Percentiles rank a stretch among this genome's conserved stretches.
phyloP scores from a whole-genome alignment of 2,888 invertebrate genomes.

The Micropterix aruncella region DNA sequence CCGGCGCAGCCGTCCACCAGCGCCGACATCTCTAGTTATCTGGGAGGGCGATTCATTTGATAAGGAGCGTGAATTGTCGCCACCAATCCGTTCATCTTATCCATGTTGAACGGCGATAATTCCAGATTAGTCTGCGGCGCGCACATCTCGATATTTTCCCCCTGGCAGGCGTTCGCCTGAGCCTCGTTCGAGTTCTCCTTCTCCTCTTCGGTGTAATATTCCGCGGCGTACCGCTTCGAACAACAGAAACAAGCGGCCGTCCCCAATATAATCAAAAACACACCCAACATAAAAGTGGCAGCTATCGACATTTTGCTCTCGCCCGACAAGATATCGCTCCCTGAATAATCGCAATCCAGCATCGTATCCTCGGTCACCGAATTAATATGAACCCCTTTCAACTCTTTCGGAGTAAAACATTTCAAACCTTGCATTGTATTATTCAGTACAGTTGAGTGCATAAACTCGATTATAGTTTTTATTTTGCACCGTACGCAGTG shows the following conservation, averaged over 20 bases:
- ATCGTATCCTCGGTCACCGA: slow-evolving; percentile 4
- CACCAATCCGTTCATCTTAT: not conserved
- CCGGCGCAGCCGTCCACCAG: not conserved
- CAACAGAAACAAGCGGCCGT: slow-evolving; percentile 47
- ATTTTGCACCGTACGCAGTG: slow-evolving; percentile 52
- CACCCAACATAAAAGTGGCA: slow-evolving; percentile 16
- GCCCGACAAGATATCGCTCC: slow-evolving; percentile 4
- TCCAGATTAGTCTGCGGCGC: slow-evolving; percentile 7
- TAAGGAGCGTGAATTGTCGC: not conserved
- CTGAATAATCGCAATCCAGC: slow-evolving; percentile 1
- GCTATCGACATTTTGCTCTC: slow-evolving; percentile 6
- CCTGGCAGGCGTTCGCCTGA: not conserved
- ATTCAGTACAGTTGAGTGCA: slow-evolving; percentile 39
- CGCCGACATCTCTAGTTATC: slow-evolving; percentile 2
- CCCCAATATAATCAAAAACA: slow-evolving; percentile 32
- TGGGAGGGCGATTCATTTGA: not conserved
- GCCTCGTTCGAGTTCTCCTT: slow-evolving; percentile 18
- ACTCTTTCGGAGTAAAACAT: slow-evolving; percentile 41
- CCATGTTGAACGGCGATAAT: not conserved
- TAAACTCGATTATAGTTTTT: slow-evolving; percentile 38
- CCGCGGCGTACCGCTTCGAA: slow-evolving; percentile 52
- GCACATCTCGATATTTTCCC: not conserved
- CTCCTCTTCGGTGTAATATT: slow-evolving; percentile 72
- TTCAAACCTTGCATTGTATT: slow-evolving; percentile 33
- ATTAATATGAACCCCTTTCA: slow-evolving; percentile 30